Conservation (phyloP, 64 coral and sea anemone species). For the Montipora cactus region DNA sequence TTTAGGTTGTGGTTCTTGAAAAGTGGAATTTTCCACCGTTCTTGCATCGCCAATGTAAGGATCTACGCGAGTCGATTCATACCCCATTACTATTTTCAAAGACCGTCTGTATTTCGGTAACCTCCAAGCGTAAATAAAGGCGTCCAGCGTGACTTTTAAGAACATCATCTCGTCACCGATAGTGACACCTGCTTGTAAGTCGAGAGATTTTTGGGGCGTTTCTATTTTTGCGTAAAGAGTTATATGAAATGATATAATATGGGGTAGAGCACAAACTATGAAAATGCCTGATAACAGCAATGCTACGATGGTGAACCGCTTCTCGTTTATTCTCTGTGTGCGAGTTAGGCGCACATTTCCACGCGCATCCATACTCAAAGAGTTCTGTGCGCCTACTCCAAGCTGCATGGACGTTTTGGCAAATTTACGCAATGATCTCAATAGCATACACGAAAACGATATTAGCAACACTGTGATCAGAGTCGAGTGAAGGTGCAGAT, state of each 20-base stretch:
- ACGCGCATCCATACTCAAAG: background rate
- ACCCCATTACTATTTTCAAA: constrained; percentile 10
- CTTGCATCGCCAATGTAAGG: background rate
- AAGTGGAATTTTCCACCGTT: constrained; percentile 16
- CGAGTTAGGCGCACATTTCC: background rate
- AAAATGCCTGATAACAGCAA: constrained; percentile 41
- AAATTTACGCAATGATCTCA: constrained; percentile 37
- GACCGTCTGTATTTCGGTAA: constrained; percentile 60
- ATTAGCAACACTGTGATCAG: constrained; percentile 31
- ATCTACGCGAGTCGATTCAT: background rate
- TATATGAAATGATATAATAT: constrained; percentile 31
- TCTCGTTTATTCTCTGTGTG: constrained; percentile 8
- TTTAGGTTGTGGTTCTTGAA: background rate
- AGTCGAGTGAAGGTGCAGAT: constrained; percentile 60
- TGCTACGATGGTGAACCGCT: constrained; percentile 33
- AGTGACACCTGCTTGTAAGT: constrained; percentile 20
- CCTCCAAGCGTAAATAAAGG: constrained; percentile 70
- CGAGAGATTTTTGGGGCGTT: constrained; percentile 5
- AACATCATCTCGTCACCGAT: constrained; percentile 70
- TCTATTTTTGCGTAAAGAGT: constrained; percentile 8
- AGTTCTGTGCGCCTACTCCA: background rate
- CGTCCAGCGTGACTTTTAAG: constrained; percentile 54
- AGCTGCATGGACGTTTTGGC: constrained; percentile 7
- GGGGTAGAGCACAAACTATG: constrained; percentile 44
- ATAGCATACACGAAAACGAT: background rate